These are phyloP conservation scores for Bujurquina vittata DNA, from an alignment of 2,113 vertebrate genomes.

Conservation along the genomic window DNA sequence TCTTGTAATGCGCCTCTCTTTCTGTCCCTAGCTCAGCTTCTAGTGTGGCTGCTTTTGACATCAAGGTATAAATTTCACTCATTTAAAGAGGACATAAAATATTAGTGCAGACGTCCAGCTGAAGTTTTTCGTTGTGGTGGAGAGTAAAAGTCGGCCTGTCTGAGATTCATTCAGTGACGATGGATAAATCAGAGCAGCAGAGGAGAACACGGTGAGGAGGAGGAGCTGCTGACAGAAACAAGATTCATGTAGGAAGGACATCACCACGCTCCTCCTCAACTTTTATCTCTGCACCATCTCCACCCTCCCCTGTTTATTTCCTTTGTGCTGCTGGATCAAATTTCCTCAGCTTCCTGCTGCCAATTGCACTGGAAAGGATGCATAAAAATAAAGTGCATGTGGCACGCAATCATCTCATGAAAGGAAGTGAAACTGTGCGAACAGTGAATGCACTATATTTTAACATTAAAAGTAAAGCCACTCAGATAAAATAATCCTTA, in stretches of 20 bases:
- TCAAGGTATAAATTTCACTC: not conserved
- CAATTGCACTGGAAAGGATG: slow-evolving; percentile 30
- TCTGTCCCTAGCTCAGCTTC: not conserved
- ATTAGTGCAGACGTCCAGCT: not conserved
- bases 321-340: slow-evolving; percentile 52
- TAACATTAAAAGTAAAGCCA: not conserved
- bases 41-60: not conserved
- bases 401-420: not conserved
- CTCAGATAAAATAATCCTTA: not conserved
- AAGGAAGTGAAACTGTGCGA: not conserved
- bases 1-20: not conserved
- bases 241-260: slow-evolving; percentile 20
- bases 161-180: not conserved
- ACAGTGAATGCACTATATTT: not conserved
- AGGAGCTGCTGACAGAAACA: slow-evolving; percentile 37
- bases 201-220: not conserved
- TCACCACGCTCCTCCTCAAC: slow-evolving; percentile 4
- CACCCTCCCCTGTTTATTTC: slow-evolving; percentile 50
- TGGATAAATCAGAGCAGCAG: slow-evolving; percentile 3
- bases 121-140: not conserved
- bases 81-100: not conserved
- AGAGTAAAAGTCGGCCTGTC: not conserved
- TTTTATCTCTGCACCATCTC: slow-evolving; percentile 47
- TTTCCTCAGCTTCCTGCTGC: slow-evolving; percentile 55
- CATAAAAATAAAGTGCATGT: slow-evolving; percentile 23